Evolutionary conservation across 2,113 vertebrate genomes (phyloP), one percentile per base, ranked within the genome.

Genomic region (Choloepus hoffmanni): DNA sequence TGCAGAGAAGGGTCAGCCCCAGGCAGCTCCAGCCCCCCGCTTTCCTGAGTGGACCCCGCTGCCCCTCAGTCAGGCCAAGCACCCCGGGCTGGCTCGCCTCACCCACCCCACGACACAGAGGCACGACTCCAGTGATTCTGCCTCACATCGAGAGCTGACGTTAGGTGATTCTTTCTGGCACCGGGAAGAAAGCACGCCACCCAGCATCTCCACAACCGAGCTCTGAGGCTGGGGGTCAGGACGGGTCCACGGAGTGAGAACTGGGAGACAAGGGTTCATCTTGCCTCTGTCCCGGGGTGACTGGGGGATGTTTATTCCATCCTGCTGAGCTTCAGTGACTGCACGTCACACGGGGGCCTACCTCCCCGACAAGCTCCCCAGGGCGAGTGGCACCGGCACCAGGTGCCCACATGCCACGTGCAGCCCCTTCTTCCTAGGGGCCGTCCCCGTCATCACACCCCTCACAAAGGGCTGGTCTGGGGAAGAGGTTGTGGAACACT

Each of bases 81-180:
- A 45, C n/a, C 7, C 55, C 55, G 18, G 18, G 55, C 55, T 14
- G 16, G 55, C 55, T 13, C 33, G n/a, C 21, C 50, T 14, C 1
- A 4, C 53, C 36, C n/a, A 11, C 21, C 16, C 33, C 16, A 28
- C n/a, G 15, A 33, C 7, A 10, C 5, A 62, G 7, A 9, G 8
- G n/a, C 5, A 28, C 23, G 28, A 28, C 40, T 55, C 72, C 4
- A 0, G 7, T 0, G 30, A 21, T 48, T 8, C 0, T 0, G 9
- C 30, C 9, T 33, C 13, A 19, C 13, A 2, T 28, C 8, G 30
- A 45, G 19, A 15, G 78, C 58, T 0, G 0, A 16, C 33, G 10
- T 21, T 1, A 3, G 33, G 40, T 4, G 0, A 62, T 23, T 5
- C 9, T 26, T 36, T 28, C 67, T 19, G 45, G 68, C 36, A 14